Base-by-base conservation (phyloP, 2,888 invertebrate species). In the Apomyelois bistriatella region DNA sequence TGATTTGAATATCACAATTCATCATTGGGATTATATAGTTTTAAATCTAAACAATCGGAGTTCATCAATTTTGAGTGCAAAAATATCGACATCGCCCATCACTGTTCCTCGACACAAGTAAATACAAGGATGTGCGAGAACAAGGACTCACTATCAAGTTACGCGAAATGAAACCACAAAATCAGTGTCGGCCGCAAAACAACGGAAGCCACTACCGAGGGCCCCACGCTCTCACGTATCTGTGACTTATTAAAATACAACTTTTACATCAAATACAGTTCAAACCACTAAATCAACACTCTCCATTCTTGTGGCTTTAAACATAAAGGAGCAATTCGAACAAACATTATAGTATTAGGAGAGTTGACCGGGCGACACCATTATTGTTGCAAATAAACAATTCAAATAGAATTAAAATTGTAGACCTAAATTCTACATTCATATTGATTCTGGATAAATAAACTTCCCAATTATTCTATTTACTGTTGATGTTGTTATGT, bases 101-200 rank as follows among this genome's bases (percentile, higher is more conserved):
- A 15, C 40, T 40, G 16, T 6, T 1, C 10, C 76, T 80, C 62
- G 57, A 52, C 54, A 55, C 41, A 41, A 50, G 37, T 62, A 60
- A 66, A 68, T 72, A 75, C 68, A 75, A 86, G 89, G 89, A 88
- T 85, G 83, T 85, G 76, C 66, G 63, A 67, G 70, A 68, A 70
- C 67, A 9, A 7, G 7, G 8, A 22, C 22, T 66, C 69, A 72
- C 82, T 82, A 87, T 90, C 90, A 79, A 71, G 87, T 90, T 90
- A 88, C 90, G 90, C 87, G 77, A 88, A 89, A 88, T 83, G 81
- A 79, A 82, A 90, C 90, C 90, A 78, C 89, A 88, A 86, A 85
- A 86, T 87, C 88, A 83, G 82, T 74, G 82, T 58, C 72, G 69
- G 71, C 87, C 88, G 73, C 90, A 86, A 74, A 79, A 84, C 88